Evolutionary conservation across 2,888 invertebrate genomes (phyloP).

Genomic region (Apantesis nais): DNA sequence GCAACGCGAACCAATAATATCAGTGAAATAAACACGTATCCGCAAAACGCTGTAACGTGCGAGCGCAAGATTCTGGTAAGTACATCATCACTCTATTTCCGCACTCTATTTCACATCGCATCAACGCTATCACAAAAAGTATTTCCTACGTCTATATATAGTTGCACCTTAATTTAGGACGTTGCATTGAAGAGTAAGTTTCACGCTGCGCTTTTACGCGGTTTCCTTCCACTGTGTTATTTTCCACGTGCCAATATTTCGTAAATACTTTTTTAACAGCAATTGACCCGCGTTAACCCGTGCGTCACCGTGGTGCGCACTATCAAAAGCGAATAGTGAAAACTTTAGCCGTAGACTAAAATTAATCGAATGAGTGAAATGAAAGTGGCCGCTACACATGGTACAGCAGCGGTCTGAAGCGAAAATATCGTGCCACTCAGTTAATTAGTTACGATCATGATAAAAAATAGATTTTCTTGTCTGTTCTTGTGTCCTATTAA

Average conservation of each 20-base stretch:
- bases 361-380: constrained; percentile 54
- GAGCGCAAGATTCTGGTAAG: constrained; percentile 84
- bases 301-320: constrained; percentile 34
- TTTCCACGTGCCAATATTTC: constrained; percentile 53
- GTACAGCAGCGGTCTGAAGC: constrained; percentile 47
- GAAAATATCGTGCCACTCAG: constrained; percentile 53
- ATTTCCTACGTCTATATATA: constrained; percentile 67
- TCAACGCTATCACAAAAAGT: constrained; percentile 29
- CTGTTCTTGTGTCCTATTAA: constrained; percentile 60
- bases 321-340: constrained; percentile 40
- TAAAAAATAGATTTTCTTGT: constrained; percentile 76
- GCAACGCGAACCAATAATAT: constrained; percentile 71
- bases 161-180: constrained; percentile 73
- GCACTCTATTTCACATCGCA: constrained; percentile 28
- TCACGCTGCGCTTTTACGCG: constrained; percentile 63
- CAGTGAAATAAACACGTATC: constrained; percentile 78
- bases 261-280: constrained; percentile 17
- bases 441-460: constrained; percentile 63
- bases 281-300: constrained; percentile 41
- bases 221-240: constrained; percentile 47
- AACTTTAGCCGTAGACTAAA: constrained; percentile 35
- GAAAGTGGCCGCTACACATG: constrained; percentile 63
- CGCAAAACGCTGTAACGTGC: constrained; percentile 70
- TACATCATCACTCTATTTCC: constrained; percentile 39
- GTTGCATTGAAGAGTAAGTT: constrained; percentile 66